Conservation (phyloP, 1,140 invertebrate species). For the Amphibalanus amphitrite region DNA sequence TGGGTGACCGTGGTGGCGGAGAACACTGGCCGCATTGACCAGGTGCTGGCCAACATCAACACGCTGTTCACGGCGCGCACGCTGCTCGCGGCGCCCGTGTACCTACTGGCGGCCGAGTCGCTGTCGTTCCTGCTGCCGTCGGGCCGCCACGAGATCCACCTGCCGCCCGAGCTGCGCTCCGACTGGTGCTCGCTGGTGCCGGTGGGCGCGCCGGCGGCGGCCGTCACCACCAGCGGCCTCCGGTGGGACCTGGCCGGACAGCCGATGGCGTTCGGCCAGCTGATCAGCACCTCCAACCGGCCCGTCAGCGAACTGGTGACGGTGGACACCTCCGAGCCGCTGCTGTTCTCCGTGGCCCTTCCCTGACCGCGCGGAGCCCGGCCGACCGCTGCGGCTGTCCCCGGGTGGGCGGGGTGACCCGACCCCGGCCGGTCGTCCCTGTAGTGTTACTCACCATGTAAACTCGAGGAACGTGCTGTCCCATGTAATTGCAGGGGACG, state of each 20-base stretch:
- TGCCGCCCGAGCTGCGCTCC: not conserved
- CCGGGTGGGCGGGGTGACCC: too few species aligned
- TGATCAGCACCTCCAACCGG: not conserved
- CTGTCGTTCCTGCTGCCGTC: slow-evolving; percentile 15
- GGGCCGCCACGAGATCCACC: slow-evolving; percentile 2
- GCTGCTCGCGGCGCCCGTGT: slow-evolving; percentile 12
- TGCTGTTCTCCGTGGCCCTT: not conserved
- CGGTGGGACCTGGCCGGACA: not conserved
- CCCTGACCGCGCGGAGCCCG: too few species aligned
- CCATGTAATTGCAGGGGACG: too few species aligned
- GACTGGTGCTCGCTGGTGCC: not conserved
- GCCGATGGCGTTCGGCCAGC: not conserved
- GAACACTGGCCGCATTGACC: slow-evolving; percentile 22
- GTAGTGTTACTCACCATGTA: too few species aligned
- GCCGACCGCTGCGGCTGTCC: too few species aligned
- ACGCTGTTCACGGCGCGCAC: slow-evolving; percentile 18
- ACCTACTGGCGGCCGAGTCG: slow-evolving; percentile 11
- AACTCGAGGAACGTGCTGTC: too few species aligned
- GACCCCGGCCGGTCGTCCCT: too few species aligned
- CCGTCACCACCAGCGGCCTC: not conserved
- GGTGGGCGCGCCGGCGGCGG: not conserved
- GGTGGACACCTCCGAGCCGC: not conserved
- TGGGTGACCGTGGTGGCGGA: slow-evolving; percentile 9
- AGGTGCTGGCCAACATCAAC: slow-evolving; percentile 22
- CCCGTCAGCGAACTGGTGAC: not conserved